Percentiles rank a stretch among this genome's conserved stretches.
phyloP scores from a whole-genome alignment of 2,113 vertebrate species.

The Aspidoscelis tigris region DNA sequence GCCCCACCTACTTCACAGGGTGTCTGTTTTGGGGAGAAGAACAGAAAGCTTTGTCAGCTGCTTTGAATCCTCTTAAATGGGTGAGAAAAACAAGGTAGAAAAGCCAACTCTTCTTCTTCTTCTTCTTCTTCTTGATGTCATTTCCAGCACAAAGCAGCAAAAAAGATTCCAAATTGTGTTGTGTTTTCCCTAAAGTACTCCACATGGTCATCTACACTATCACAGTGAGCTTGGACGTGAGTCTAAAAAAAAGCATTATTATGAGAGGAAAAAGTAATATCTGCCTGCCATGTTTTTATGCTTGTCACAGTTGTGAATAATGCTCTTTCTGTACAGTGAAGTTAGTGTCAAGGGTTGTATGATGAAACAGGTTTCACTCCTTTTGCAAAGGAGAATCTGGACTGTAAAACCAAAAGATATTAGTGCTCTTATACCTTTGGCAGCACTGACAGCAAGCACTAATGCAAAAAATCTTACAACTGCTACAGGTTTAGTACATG shows the following conservation, averaged over 20 bases:
- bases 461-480: constrained; percentile 51
- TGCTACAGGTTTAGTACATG: constrained; percentile 55
- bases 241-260: neutral
- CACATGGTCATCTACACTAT: neutral
- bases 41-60: no score
- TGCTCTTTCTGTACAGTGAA: neutral
- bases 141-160: neutral
- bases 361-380: neutral
- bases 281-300: neutral
- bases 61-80: no score
- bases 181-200: neutral
- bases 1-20: no score
- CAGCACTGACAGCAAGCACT: constrained; percentile 45
- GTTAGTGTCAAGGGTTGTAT: constrained; percentile 2
- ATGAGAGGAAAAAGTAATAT: neutral
- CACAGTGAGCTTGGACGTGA: neutral
- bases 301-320: constrained; percentile 24
- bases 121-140: neutral
- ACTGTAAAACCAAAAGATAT: constrained; percentile 17
- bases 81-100: no score
- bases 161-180: neutral
- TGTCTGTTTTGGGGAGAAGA: no score
- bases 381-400: constrained; percentile 18
- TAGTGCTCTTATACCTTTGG: constrained; percentile 29
- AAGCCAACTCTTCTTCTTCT: no score